These are phyloP conservation scores for Acinonyx jubatus DNA, from an alignment of 2,113 vertebrate genomes.

Conservation along the genomic window DNA sequence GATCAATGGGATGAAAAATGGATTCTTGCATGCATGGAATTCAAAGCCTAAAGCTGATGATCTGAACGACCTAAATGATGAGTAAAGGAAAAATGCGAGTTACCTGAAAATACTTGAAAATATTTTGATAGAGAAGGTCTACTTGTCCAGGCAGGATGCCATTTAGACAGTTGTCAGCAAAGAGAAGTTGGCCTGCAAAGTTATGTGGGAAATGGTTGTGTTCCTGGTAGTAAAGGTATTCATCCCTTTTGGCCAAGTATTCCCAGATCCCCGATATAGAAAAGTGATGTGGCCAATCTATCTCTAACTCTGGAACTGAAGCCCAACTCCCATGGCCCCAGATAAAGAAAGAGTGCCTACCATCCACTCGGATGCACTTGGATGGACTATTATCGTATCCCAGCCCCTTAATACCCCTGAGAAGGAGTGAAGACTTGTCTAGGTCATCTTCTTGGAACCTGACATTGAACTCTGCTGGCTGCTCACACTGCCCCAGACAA, in stretches of 20 bases:
- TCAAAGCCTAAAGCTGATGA: neutral
- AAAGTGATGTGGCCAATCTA: neutral
- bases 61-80: neutral
- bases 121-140: neutral
- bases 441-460: neutral
- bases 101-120: neutral
- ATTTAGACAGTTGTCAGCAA: neutral
- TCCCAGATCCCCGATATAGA: neutral
- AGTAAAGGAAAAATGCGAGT: neutral
- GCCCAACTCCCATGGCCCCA: neutral
- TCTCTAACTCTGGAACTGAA: neutral
- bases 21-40: neutral
- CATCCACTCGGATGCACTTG: accelerated
- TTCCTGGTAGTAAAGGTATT: neutral
- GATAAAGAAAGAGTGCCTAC: neutral
- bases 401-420: neutral
- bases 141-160: neutral
- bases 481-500: neutral
- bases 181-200: neutral
- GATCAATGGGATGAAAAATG: neutral
- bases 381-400: neutral
- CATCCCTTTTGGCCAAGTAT: neutral
- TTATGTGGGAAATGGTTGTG: neutral
- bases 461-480: neutral
- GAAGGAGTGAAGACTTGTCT: neutral